These are phyloP conservation scores for Trichacis sp. DNA, from an alignment of 2,888 invertebrate species.

Conservation along the genomic window DNA sequence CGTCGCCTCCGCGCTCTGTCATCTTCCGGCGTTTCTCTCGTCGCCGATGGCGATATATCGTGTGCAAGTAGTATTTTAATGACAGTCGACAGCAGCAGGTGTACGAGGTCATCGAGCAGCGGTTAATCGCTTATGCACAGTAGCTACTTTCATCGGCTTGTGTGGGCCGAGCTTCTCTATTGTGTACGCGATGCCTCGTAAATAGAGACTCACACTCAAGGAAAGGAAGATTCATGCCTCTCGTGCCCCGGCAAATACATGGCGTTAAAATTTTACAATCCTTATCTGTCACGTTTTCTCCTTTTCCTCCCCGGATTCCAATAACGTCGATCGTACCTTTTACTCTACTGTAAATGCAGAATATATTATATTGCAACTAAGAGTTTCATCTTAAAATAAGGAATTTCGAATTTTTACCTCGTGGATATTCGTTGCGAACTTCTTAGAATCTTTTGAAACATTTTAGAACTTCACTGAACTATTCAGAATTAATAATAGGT, in stretches of 20 bases:
- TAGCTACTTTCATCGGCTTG: slow-evolving; percentile 53
- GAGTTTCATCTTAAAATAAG: no score
- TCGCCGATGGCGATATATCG: slow-evolving; percentile 17
- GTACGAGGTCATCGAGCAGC: slow-evolving; percentile 56
- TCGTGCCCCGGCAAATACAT: slow-evolving; percentile 10
- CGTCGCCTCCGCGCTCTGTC: slow-evolving; percentile 28
- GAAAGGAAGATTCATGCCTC: slow-evolving; percentile 13
- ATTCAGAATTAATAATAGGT: no score
- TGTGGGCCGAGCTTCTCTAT: slow-evolving; percentile 37
- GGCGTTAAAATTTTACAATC: slow-evolving; percentile 30
- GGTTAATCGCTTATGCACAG: slow-evolving; percentile 63
- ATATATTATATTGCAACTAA: no score
- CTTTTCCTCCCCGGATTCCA: no score
- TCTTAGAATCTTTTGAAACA: no score
- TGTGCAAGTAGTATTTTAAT: slow-evolving; percentile 22
- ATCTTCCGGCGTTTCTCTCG: slow-evolving; percentile 32
- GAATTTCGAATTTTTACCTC: no score
- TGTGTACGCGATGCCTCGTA: slow-evolving; percentile 38
- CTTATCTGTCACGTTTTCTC: slow-evolving; percentile 27
- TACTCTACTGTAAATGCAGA: no score
- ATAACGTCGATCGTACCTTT: no score
- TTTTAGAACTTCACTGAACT: no score
- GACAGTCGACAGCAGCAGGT: slow-evolving; percentile 56
- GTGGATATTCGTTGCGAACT: no score
- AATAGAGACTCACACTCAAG: slow-evolving; percentile 29